phyloP scores from a whole-genome alignment of 2,113 vertebrate species.

The Nothoprocta pentlandii region DNA sequence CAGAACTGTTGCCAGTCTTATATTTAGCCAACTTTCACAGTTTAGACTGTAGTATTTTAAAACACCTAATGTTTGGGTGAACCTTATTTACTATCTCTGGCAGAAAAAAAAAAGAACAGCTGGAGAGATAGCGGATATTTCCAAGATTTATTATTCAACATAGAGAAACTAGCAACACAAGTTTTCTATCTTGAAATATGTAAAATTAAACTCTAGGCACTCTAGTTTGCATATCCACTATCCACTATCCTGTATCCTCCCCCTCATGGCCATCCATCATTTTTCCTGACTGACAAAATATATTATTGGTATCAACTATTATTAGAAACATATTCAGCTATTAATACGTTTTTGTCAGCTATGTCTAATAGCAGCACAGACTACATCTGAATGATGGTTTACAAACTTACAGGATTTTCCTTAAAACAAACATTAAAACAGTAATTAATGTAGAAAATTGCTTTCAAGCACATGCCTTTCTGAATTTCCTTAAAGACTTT shows the following conservation, averaged over 20 bases:
- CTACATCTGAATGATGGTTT: background rate
- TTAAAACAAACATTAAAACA: slow-evolving; percentile 51
- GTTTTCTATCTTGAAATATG: background rate
- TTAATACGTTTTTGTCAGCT: slow-evolving; percentile 23
- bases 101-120: background rate
- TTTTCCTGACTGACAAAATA: slow-evolving; percentile 12
- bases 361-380: slow-evolving; percentile 8
- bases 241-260: background rate
- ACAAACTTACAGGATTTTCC: slow-evolving; percentile 16
- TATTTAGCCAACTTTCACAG: background rate
- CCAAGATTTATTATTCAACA: background rate
- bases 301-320: slow-evolving; percentile 10
- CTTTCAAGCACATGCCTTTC: slow-evolving; percentile 1
- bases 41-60: background rate
- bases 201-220: background rate
- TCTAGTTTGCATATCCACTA: background rate
- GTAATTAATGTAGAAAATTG: slow-evolving; percentile 13
- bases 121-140: background rate
- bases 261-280: background rate
- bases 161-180: background rate
- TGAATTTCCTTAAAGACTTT: slow-evolving; percentile 26
- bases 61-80: background rate
- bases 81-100: background rate
- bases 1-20: background rate
- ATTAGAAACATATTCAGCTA: slow-evolving; percentile 29